Evolutionary conservation across 2,888 invertebrate species (phyloP), one percentile per base, ranked within the genome.

Genomic region (Cremastobaeus sp.): DNA sequence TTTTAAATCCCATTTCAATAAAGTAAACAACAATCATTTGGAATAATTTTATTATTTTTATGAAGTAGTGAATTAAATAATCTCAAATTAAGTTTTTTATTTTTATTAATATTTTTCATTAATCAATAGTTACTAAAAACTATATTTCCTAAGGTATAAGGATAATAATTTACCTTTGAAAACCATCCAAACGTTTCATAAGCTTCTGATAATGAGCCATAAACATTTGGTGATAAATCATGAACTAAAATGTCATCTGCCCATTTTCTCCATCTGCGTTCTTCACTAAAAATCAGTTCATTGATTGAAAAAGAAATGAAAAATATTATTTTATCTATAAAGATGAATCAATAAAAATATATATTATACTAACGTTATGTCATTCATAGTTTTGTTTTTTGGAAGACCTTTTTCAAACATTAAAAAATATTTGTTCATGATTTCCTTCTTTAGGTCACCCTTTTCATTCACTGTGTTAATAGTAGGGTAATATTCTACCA

Each of bases 211-310:
- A 91, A 88, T 0, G 95, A 95, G 65, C 98, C 92, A 85, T 99
- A 99, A 21, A 98, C 97, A 88, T 99, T 99, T 0, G 99, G 99
- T 0, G 99, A 98, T 28, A 99, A 89, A 0, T 93, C 92, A 85
- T 98, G 99, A 0, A 99, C 97, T 0, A 98, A 90, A 34, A 93
- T 92, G 47, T 92, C 91, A 86, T 99, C 99, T 0, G 94, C 95
- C 99, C 99, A 99, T 83, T 93, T 92, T 45, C 99, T 91, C 99
- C 99, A 99, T 83, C 96, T 93, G 28, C 96, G 91, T 88, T 99
- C 99, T 78, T 95, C 94, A 34, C 97, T 97, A 37, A 15, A 68
- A 71, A 47, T 41, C n/a, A 25, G n/a, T 25, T 39, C 3, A 21
- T 41, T 28, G 11, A 9, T 32, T 34, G 45, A 45, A 21, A 3